Evolutionary conservation across 2,113 vertebrate genomes (phyloP), one percentile per base, ranked within the genome.

Genomic region (Hippocampus abdominalis): DNA sequence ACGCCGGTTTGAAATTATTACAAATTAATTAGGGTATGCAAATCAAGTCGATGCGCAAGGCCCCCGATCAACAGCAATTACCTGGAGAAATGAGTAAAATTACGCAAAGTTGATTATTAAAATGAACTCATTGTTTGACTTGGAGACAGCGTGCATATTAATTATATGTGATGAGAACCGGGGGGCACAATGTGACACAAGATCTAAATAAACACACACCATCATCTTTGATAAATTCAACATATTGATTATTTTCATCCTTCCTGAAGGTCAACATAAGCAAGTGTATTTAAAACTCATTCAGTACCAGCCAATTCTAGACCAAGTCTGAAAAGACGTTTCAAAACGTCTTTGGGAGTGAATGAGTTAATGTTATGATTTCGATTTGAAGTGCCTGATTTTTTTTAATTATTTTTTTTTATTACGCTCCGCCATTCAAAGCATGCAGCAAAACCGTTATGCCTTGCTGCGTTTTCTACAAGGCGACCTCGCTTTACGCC

Each of bases 1-100:
- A 70, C 82, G 71, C 71, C 69, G 68, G 65, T 60, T 60, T 68
- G 68, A 73, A 81, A 72, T 89, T 87, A 81, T 85, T 84, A 90
- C 86, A 87, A 90, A 91, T 90, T 92, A 93, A 92, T 93, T 91
- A 92, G 87, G 75, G 74, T 81, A 89, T 89, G 89, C 89, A 91
- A 93, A 92, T 92, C 85, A 81, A 76, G 74, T 86, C 76, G 75
- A 69, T 51, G 39, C 4, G 5, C 25, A n/a, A 32, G 32, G 20
- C 8, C 63, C 42, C 63, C 63, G 3, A 64, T 8, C 64, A 49
- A 66, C 10, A n/a, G 9, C 54, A 84, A 88, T 89, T 88, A 90
- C 87, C 85, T 83, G 78, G 83, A 90, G 89, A 86, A 82, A 83
- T 69, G 60, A 74, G 70, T 64, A 8, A 75, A 79, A 88, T 87